phyloP scores from a whole-genome alignment of 2,797 vertebrate genomes.

The Xiphophorus birchmanni region DNA sequence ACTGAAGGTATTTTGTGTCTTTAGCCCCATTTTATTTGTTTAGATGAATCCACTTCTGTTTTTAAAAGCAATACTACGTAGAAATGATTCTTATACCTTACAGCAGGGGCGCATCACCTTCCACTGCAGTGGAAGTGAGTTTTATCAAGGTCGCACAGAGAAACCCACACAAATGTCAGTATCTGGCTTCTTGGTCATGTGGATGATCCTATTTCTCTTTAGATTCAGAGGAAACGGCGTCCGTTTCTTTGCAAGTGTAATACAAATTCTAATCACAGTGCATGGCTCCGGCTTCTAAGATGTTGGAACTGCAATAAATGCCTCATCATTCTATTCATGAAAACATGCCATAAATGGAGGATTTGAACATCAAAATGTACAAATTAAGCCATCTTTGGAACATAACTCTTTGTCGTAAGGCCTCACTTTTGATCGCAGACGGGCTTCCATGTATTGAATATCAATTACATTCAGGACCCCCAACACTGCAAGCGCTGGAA shows the following conservation, averaged over 20 bases:
- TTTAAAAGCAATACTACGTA: not conserved
- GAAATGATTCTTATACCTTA: not conserved
- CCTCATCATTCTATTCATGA: not conserved
- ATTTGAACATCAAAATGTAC: not conserved
- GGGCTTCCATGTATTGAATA: not conserved
- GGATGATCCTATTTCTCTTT: not conserved
- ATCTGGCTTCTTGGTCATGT: not conserved
- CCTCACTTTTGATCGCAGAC: not conserved
- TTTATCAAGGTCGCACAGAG: not conserved
- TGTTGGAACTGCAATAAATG: not conserved
- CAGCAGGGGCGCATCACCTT: not conserved
- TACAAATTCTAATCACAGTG: not conserved
- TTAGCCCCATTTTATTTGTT: not conserved
- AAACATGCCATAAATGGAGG: not conserved
- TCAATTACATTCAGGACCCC: conserved; percentile 10
- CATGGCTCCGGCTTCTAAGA: not conserved
- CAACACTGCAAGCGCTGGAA: not conserved
- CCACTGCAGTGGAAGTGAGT: not conserved
- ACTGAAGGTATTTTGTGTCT: not conserved
- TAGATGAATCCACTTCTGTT: not conserved
- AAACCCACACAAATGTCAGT: not conserved
- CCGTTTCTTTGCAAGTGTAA: not conserved
- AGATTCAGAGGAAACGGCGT: not conserved
- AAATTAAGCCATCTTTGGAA: not conserved
- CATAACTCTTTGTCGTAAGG: not conserved